Conservation (phyloP, 2,888 invertebrate species). For the Helobdella robusta region DNA sequence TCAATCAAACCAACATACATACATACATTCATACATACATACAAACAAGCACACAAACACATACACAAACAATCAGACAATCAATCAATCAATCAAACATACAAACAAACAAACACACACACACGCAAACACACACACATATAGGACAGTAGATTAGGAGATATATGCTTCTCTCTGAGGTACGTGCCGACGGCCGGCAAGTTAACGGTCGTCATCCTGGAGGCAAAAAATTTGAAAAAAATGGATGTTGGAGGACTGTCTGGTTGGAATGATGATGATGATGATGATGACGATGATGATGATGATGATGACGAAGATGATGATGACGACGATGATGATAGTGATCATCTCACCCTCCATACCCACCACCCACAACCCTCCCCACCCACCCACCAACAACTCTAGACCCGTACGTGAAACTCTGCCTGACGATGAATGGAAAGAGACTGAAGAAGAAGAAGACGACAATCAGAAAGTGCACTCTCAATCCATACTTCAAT, state of each 20-base stretch:
- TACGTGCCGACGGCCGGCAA: constrained; percentile 98
- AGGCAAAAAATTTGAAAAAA: constrained; percentile 98
- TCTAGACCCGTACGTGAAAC: constrained; percentile 98
- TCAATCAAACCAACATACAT: too few species aligned
- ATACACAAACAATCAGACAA: too few species aligned
- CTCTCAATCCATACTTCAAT: constrained; percentile 99
- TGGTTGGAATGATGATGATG: too few species aligned
- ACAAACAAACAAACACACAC: too few species aligned
- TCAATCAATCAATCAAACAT: too few species aligned
- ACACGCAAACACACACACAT: constrained; percentile 24
- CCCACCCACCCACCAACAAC: not conserved
- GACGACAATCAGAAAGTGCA: constrained; percentile 99
- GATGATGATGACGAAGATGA: too few species aligned
- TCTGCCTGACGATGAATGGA: constrained; percentile 97
- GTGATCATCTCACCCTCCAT: not conserved
- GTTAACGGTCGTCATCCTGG: constrained; percentile 93
- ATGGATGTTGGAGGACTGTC: constrained; percentile 99
- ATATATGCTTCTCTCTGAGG: constrained; percentile 98
- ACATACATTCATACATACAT: too few species aligned
- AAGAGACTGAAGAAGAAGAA: constrained; percentile 99
- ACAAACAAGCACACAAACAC: too few species aligned
- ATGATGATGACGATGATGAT: too few species aligned
- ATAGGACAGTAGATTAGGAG: constrained; percentile 63
- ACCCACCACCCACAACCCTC: not conserved
- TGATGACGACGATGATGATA: too few species aligned